Percentiles rank a stretch among this genome's conserved stretches.
Evolutionary conservation across 2,113 vertebrate species (phyloP).

Genomic region (Zapus hudsonius): DNA sequence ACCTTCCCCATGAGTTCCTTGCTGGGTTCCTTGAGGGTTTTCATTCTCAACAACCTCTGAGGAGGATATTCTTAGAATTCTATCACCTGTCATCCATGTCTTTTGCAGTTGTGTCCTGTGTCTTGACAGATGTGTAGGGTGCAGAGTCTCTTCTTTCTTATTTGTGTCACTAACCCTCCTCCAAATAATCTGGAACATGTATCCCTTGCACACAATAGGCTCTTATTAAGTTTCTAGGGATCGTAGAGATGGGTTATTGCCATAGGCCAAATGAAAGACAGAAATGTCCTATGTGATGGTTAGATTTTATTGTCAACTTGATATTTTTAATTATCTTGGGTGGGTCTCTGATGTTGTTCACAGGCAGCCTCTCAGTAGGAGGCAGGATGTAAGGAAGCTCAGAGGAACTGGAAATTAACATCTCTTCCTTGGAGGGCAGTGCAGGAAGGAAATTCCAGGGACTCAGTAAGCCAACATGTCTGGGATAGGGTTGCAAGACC

Average conservation of each 20-base stretch:
- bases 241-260: not conserved
- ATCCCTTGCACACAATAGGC: not conserved
- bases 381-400: too few species aligned
- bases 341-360: too few species aligned
- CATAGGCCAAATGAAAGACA: not conserved
- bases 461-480: too few species aligned
- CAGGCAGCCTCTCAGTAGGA: too few species aligned
- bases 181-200: not conserved
- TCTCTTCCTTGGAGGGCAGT: too few species aligned
- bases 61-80: not conserved
- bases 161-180: not conserved
- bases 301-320: too few species aligned
- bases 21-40: not conserved
- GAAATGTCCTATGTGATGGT: too few species aligned
- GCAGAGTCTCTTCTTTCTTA: not conserved
- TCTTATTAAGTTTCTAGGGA: not conserved
- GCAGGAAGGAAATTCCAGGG: too few species aligned
- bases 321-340: too few species aligned
- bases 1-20: not conserved
- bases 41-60: not conserved
- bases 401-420: too few species aligned
- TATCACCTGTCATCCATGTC: not conserved
- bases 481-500: too few species aligned
- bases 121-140: not conserved
- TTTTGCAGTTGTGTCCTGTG: not conserved